Evolutionary conservation across 2,113 vertebrate species (phyloP).

Genomic region (Anser brachyrhynchus): DNA sequence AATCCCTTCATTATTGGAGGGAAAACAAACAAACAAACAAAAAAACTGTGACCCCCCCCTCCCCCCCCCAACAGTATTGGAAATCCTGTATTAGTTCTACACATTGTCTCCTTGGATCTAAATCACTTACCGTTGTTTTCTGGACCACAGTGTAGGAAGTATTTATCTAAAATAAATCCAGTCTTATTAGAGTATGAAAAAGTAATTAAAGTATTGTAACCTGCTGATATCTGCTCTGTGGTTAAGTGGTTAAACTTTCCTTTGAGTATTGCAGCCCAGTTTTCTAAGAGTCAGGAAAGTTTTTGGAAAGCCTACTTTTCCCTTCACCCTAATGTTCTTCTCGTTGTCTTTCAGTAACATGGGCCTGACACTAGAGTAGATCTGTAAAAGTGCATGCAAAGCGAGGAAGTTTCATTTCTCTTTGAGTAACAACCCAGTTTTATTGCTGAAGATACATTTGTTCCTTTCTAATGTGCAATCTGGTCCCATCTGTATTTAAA

Average conservation of each 20-base stretch:
- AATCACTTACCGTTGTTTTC: not conserved
- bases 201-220: not conserved
- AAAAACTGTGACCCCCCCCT: too few relatives aligned
- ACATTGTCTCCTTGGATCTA: not conserved
- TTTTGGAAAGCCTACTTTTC: not conserved
- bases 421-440: not conserved
- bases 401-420: not conserved
- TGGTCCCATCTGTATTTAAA: not conserved
- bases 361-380: not conserved
- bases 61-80: too few relatives aligned
- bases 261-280: not conserved
- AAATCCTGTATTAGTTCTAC: not conserved
- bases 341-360: not conserved
- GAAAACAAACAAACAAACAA: too few relatives aligned
- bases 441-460: not conserved
- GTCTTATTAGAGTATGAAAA: not conserved
- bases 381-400: not conserved
- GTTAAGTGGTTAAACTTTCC: not conserved
- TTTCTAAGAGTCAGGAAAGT: not conserved
- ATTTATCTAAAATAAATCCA: not conserved
- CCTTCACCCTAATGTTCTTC: not conserved
- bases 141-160: not conserved
- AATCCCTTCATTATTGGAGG: not conserved
- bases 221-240: not conserved
- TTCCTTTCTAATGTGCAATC: not conserved